Base-by-base conservation (phyloP, 2,888 invertebrate species). In the Orchesella flavescens region DNA sequence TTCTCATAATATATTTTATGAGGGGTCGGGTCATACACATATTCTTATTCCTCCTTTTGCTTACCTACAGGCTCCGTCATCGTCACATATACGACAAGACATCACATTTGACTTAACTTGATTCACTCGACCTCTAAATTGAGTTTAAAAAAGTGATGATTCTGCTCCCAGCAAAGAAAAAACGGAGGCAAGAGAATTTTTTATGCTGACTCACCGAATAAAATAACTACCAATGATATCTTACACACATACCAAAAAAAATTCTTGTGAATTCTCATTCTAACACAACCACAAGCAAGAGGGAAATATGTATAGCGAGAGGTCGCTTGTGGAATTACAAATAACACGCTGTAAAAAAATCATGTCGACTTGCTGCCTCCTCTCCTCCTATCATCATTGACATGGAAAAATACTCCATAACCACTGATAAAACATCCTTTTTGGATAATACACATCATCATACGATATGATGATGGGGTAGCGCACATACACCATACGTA, bases 101-200 rank as follows among this genome's bases (percentile, higher is more conserved):
- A 78, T 83, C 65, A 49, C 63, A 63, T 49, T 65, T 17, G 72
- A 76, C 59, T 84, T 84, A 84, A 85, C 74, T 84, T 81, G 76
- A 74, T 83, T 77, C 83, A 84, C 77, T 82, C 83, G 81, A 83
- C 83, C 78, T 73, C 78, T 83, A 84, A 86, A 86, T 86, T 84
- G 84, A 84, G 86, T 86, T 86, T 83, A 76, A 84, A 84, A 85
- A 83, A 73, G 73, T 86, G 86, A 86, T 86, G 86, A 86, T 84
- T 84, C 84, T 68, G 77, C 68, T 73, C 13, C 24, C 23, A 24
- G 53, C n/a, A 34, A 55, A 44, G 21, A 24, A 44, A 12, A 80
- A 75, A 78, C 44, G 24, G 46, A 66, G 13, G 15, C n/a, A 63
- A 75, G 34, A 69, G 65, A 79, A 84, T 63, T 34, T 34, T 34